Conservation (phyloP, 1,140 invertebrate genomes). For the Drosophila gunungcola region DNA sequence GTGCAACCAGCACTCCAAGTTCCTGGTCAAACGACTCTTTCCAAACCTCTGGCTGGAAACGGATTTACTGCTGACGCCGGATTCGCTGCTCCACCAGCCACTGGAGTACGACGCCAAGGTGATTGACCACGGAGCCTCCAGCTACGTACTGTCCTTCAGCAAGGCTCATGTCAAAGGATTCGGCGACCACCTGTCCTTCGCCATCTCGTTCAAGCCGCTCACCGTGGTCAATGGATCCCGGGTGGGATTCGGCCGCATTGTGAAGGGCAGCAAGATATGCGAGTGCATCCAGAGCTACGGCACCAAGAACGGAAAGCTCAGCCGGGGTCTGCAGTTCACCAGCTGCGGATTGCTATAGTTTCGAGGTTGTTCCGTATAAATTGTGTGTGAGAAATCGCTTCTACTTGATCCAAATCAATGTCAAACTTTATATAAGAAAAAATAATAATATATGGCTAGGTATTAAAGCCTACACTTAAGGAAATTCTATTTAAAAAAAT, state of each 20-base stretch:
- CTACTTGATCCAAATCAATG: not conserved
- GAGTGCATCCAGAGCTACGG: slow-evolving; percentile 70
- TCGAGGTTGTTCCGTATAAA: slow-evolving; percentile 12
- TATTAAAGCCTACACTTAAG: no score
- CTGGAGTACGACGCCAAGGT: slow-evolving; percentile 71
- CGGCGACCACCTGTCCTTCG: slow-evolving; percentile 48
- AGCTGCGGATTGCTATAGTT: slow-evolving; percentile 58
- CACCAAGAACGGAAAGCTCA: slow-evolving; percentile 76
- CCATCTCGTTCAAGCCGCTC: slow-evolving; percentile 74
- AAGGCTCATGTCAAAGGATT: slow-evolving; percentile 58
- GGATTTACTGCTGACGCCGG: slow-evolving; percentile 33
- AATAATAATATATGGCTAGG: no score
- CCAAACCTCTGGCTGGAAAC: slow-evolving; percentile 73
- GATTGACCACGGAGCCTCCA: slow-evolving; percentile 58
- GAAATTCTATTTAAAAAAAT: no score
- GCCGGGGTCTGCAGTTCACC: slow-evolving; percentile 49
- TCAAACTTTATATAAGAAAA: no score
- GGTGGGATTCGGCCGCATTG: slow-evolving; percentile 68
- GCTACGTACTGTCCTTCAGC: slow-evolving; percentile 66
- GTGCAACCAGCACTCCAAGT: slow-evolving; percentile 36
- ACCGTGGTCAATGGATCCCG: slow-evolving; percentile 64
- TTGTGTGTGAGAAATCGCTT: slow-evolving; percentile 30
- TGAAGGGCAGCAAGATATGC: slow-evolving; percentile 62
- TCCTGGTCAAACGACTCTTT: slow-evolving; percentile 59
- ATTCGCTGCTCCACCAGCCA: slow-evolving; percentile 26